Evolutionary conservation across 2,888 invertebrate species (phyloP), one percentile per base, ranked within the genome.

Genomic region (Synergus umbraculus): DNA sequence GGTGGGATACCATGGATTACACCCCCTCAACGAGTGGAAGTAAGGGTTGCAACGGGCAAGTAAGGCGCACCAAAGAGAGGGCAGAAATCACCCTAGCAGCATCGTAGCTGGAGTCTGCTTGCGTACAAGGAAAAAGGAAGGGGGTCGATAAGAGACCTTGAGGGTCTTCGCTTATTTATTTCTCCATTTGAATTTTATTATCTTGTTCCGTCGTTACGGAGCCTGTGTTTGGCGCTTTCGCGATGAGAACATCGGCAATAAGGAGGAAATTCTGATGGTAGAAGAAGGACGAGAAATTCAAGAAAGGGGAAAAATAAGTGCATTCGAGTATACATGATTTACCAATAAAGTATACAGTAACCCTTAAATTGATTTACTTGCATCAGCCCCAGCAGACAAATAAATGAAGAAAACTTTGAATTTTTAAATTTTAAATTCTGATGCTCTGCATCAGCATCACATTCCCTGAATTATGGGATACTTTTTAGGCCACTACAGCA

Each of bases 151-250:
- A 81, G 86, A 87, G 87, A 85, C 85, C 86, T 87, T 83, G 86
- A 86, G 88, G 86, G 85, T 84, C 82, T 83, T 85, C 86, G 84
- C 86, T 86, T 87, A 86, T 86, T 86, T 87, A 86, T 86, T 86
- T 85, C 86, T 85, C 84, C 89, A 91, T 92, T 91, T 90, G 91
- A 92, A 92, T 92, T 91, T 91, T 91, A 91, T 92, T 91, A 91
- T 91, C 90, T 87, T 86, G 86, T 86, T 86, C 87, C 87, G 85
- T 85, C 86, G 85, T 84, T 85, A 84, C 84, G 85, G 83, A 82
- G 82, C 79, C 81, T 43, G 79, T 76, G 79, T 81, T 79, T 78
- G 77, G 65, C 76, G 69, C 77, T 81, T 77, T 77, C 64, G 49
- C 76, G 69, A 78, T 64, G 79, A 63, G 46, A 73, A 58, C 64